Percentiles rank a stretch among this genome's conserved stretches.
phyloP scores from a whole-genome alignment of 2,113 vertebrate species.

The Anguilla rostrata region DNA sequence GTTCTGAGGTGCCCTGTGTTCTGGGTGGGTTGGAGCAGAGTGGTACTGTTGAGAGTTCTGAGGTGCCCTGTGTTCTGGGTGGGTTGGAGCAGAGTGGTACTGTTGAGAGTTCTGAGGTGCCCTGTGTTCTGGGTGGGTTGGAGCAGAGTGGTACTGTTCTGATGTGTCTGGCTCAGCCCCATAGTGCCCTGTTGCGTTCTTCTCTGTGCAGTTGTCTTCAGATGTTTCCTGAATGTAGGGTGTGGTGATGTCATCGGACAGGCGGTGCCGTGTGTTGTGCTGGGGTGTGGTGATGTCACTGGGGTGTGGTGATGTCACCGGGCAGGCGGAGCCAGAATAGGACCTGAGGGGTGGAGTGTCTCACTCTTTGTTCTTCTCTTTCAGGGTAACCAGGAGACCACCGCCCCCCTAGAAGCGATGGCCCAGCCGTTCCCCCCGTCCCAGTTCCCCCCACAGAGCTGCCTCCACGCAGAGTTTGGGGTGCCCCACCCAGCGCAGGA shows the following conservation, averaged over 20 bases:
- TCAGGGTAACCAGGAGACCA: slow-evolving; percentile 93
- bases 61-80: too few relatives aligned
- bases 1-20: too few relatives aligned
- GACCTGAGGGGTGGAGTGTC: not conserved
- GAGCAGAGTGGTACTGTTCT: too few relatives aligned
- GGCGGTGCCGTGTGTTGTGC: too few relatives aligned
- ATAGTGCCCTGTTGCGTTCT: too few relatives aligned
- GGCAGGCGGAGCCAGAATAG: too few relatives aligned
- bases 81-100: too few relatives aligned
- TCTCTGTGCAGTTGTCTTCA: not conserved
- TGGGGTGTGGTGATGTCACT: not conserved
- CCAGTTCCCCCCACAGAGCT: slow-evolving; percentile 88
- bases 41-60: too few relatives aligned
- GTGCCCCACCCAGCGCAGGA: slow-evolving; percentile 81
- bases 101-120: too few relatives aligned
- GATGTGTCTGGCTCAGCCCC: not conserved
- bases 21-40: too few relatives aligned
- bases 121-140: too few relatives aligned
- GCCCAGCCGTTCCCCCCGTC: slow-evolving; percentile 90
- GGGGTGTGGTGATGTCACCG: not conserved
- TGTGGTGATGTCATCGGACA: not conserved
- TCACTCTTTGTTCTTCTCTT: not conserved
- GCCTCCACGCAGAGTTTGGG: slow-evolving; percentile 84
- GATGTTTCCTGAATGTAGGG: not conserved
- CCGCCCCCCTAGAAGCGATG: slow-evolving; percentile 89